A percentile compares a stretch with the other conserved stretches of the same genome.
phyloP scores from a whole-genome alignment of 2,113 vertebrate species.

The Oryzias melastigma region DNA sequence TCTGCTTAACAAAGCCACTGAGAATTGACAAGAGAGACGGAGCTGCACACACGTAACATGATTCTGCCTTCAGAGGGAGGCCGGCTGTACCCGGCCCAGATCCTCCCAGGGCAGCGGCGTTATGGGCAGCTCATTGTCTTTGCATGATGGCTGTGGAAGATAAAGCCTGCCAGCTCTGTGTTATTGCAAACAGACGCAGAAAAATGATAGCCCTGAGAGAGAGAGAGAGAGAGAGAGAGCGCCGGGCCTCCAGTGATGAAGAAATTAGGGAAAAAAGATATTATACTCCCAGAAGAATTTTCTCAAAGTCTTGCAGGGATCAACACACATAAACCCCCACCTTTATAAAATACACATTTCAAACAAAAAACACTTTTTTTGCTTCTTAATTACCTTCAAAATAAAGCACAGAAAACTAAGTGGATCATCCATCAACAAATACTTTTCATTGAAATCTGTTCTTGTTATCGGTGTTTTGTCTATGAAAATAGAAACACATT shows the following conservation, averaged over 20 bases:
- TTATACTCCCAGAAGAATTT: slow-evolving; percentile 37
- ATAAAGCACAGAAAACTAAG: no score
- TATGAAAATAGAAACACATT: no score
- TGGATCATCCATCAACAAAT: no score
- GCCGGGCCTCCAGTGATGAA: slow-evolving; percentile 66
- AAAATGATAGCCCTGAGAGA: slow-evolving; percentile 71
- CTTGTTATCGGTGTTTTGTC: no score
- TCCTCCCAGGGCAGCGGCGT: slow-evolving; percentile 47
- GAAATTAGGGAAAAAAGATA: slow-evolving; percentile 41
- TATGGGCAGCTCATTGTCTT: slow-evolving; percentile 65
- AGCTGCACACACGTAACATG: slow-evolving; percentile 68
- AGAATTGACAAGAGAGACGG: slow-evolving; percentile 59
- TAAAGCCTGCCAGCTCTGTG: slow-evolving; percentile 54
- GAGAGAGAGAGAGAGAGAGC: slow-evolving; percentile 67
- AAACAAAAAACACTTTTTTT: no score
- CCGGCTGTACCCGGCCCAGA: slow-evolving; percentile 45
- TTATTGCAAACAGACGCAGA: slow-evolving; percentile 58
- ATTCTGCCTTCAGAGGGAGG: slow-evolving; percentile 51
- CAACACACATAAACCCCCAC: neutral
- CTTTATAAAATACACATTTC: neutral
- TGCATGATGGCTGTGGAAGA: slow-evolving; percentile 64
- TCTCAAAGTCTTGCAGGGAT: slow-evolving; percentile 6
- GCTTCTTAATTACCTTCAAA: no score
- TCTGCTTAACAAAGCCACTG: slow-evolving; percentile 23
- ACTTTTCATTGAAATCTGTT: no score